These are phyloP conservation scores for Crocallis elinguaria DNA, from an alignment of 2,888 invertebrate species.

Conservation along the genomic window DNA sequence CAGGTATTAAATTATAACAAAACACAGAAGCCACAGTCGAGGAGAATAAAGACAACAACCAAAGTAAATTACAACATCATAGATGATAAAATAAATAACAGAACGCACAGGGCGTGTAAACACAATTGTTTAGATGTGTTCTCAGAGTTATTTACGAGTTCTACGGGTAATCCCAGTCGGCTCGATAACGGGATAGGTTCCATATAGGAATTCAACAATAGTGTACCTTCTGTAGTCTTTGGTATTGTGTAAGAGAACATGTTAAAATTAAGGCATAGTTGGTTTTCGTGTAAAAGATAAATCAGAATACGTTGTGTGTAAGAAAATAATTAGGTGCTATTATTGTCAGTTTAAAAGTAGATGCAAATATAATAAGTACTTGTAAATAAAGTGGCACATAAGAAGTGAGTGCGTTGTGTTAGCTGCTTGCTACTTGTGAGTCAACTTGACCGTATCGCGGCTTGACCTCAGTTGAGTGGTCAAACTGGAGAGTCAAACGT, in stretches of 20 bases:
- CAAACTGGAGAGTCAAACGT: too few species aligned
- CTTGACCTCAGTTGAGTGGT: too few species aligned
- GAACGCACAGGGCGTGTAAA: constrained; percentile 38
- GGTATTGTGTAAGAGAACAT: constrained; percentile 23
- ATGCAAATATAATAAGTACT: too few species aligned
- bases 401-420: too few species aligned
- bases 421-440: too few species aligned
- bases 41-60: constrained; percentile 23
- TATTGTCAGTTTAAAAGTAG: too few species aligned
- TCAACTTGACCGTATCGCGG: too few species aligned
- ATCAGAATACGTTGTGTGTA: constrained; percentile 15
- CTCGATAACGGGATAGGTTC: constrained; percentile 42
- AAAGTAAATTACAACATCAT: constrained; percentile 58
- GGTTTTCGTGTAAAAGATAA: background rate
- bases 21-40: background rate
- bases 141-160: constrained; percentile 44
- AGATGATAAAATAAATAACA: constrained; percentile 44
- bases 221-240: constrained; percentile 18
- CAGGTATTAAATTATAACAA: too few species aligned
- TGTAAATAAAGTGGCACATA: too few species aligned
- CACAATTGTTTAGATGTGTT: constrained; percentile 33
- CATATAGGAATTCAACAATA: constrained; percentile 7
- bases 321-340: background rate
- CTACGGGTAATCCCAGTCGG: constrained; percentile 43
- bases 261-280: background rate